Conservation (phyloP, 2,888 invertebrate genomes). For the Drosophila ezoana region DNA sequence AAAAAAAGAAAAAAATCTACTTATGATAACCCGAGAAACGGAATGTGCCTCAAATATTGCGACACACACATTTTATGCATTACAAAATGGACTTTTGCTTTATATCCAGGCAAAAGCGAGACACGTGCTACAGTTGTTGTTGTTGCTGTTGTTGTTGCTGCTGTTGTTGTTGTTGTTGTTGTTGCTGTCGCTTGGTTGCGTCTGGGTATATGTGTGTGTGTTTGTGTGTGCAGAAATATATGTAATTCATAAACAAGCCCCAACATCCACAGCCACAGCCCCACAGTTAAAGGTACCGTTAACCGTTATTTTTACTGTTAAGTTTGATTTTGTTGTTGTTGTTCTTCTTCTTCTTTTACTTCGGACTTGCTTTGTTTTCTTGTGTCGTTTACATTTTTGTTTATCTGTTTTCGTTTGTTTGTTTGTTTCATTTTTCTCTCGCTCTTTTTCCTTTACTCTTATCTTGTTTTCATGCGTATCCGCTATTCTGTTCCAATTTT, state of each 20-base stretch:
- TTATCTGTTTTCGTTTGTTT: conserved; percentile 32
- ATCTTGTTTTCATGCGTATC: conserved; percentile 39
- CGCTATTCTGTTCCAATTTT: conserved; percentile 40
- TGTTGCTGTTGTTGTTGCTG: conserved; percentile 27
- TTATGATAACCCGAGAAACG: conserved; percentile 22
- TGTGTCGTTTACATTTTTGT: conserved; percentile 42
- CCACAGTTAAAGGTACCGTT: conserved; percentile 10
- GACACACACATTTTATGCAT: conserved; percentile 24
- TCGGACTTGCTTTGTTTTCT: not conserved
- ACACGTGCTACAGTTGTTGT: conserved; percentile 31
- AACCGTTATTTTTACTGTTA: conserved; percentile 41
- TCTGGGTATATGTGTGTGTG: conserved; percentile 23
- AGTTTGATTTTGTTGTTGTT: not conserved
- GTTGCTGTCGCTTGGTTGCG: conserved; percentile 9
- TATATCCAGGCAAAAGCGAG: not conserved
- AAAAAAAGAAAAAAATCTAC: not conserved
- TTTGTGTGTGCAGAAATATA: conserved; percentile 25
- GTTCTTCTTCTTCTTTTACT: not conserved
- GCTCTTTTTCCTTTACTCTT: not conserved
- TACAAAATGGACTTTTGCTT: conserved; percentile 16
- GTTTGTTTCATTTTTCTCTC: conserved; percentile 10
- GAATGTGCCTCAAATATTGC: conserved; percentile 28
- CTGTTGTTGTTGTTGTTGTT: not conserved
- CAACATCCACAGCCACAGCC: conserved; percentile 33
- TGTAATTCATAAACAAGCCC: conserved; percentile 54